Percentiles rank a stretch among this genome's conserved stretches.
phyloP scores from a whole-genome alignment of 2,888 invertebrate genomes.

The Diarsia brunnea region DNA sequence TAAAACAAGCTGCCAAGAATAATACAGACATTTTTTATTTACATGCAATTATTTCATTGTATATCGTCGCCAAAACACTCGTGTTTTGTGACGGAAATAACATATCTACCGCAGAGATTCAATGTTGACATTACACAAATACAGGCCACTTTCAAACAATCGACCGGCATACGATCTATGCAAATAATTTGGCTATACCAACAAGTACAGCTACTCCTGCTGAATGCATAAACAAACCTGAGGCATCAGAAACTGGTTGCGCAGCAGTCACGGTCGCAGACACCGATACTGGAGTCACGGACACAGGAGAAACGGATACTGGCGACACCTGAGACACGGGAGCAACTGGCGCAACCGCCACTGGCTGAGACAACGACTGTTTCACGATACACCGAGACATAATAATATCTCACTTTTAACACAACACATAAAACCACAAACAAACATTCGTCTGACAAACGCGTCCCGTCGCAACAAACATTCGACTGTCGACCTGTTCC shows the following conservation, averaged over 20 bases:
- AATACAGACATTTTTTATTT: conserved; percentile 55
- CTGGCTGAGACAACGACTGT: conserved; percentile 84
- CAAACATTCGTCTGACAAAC: conserved; percentile 79
- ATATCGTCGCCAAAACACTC: conserved; percentile 47
- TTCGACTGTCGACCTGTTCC: conserved; percentile 88
- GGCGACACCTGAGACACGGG: conserved; percentile 67
- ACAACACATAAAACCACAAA: conserved; percentile 70
- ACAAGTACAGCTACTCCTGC: conserved; percentile 12
- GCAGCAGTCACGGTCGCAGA: conserved; percentile 68
- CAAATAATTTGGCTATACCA: conserved; percentile 18
- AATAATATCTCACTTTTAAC: conserved; percentile 68
- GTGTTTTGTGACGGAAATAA: conserved; percentile 56
- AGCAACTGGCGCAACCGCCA: conserved; percentile 71
- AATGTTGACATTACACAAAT: conserved; percentile 57
- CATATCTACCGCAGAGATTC: conserved; percentile 55
- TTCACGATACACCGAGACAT: conserved; percentile 89
- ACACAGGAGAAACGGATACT: conserved; percentile 71
- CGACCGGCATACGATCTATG: conserved; percentile 10
- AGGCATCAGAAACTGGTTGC: conserved; percentile 72
- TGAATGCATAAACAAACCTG: conserved; percentile 74
- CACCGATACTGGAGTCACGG: conserved; percentile 72
- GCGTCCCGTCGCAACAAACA: conserved; percentile 83
- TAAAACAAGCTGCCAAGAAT: conserved; percentile 46
- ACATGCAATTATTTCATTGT: conserved; percentile 52
- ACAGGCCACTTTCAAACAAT: conserved; percentile 38